Evolutionary conservation across 2,797 vertebrate species (phyloP), one percentile per base, ranked within the genome.

Genomic region (Trematomus bernacchii): DNA sequence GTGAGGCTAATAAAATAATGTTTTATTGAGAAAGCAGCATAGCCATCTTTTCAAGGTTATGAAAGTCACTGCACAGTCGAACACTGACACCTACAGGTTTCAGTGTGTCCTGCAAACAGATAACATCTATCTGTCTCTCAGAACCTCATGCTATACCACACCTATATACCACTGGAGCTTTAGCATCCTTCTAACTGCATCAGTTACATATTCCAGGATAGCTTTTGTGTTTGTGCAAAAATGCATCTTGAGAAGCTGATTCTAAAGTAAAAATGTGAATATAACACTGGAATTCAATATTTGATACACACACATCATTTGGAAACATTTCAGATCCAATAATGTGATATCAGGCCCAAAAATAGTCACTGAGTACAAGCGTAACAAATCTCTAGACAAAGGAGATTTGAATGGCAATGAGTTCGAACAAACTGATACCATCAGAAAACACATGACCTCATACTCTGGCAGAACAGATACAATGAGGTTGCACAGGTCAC

Each of bases 51-150:
- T 87, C 81, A 90, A 89, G 85, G 86, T 85, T 82, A 87, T 70
- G 57, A 70, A 65, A 81, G 74, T 79, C 47, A 77, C 21, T 84
- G 74, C 46, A 67, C 51, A 70, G 88, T 82, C 33, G 69, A 87
- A 93, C 85, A 94, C 86, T 92, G 92, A 91, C 92, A 90, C 88
- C 93, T 93, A 71, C 87, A 90, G 90, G 91, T 53, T 57, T 46
- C 54, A 68, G 47, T 42, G n/a, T 63, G 51, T 47, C 55, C 66
- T 88, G 80, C 82, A 90, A 57, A 76, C 46, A 40, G 44, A 79
- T 48, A 12, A 11, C 13, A 44, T 67, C 33, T 57, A 18, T 61
- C 43, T 40, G 16, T 77, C 58, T 16, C 4, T 79, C 57, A 63
- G 54, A 54, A 15, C 19, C n/a, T 55, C 16, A 30, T 53, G 53